Evolutionary conservation across 35 echinoderm and acorn worm genomes (phyloP).

Genomic region (Strongylocentrotus purpuratus): DNA sequence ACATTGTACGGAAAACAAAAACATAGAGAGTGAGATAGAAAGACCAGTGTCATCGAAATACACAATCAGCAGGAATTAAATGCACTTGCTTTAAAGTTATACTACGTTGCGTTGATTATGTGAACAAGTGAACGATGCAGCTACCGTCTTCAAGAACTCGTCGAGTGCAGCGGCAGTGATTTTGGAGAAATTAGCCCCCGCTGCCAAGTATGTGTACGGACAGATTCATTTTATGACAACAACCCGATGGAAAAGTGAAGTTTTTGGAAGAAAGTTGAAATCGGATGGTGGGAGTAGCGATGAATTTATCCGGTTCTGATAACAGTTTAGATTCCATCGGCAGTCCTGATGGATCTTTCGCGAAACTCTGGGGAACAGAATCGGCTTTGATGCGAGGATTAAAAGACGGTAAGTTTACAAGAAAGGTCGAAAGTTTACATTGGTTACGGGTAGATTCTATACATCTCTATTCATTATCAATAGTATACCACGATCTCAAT

Average conservation of each 20-base stretch:
- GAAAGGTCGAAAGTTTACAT: neutral
- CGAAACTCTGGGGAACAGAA: neutral
- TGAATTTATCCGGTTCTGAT: constrained; percentile 26
- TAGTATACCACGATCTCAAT: no score
- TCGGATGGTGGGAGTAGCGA: neutral
- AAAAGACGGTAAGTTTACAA: constrained; percentile 32
- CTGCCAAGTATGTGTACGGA: neutral
- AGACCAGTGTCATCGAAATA: no score
- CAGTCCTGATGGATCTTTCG: constrained; percentile 24
- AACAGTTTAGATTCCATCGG: neutral
- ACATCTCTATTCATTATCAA: no score
- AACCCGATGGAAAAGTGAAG: neutral
- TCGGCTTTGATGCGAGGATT: neutral
- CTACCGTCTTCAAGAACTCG: neutral
- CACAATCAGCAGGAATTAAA: no score
- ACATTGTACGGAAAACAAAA: no score
- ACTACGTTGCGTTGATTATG: no score
- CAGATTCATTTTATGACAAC: neutral
- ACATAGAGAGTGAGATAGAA: no score
- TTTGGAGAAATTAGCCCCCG: neutral
- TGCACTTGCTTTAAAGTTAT: no score
- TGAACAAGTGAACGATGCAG: no score
- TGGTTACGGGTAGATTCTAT: neutral
- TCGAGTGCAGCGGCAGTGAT: neutral
- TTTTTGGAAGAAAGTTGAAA: neutral